phyloP scores from a whole-genome alignment of 2,797 vertebrate species.

The Apogon hyalosoma region DNA sequence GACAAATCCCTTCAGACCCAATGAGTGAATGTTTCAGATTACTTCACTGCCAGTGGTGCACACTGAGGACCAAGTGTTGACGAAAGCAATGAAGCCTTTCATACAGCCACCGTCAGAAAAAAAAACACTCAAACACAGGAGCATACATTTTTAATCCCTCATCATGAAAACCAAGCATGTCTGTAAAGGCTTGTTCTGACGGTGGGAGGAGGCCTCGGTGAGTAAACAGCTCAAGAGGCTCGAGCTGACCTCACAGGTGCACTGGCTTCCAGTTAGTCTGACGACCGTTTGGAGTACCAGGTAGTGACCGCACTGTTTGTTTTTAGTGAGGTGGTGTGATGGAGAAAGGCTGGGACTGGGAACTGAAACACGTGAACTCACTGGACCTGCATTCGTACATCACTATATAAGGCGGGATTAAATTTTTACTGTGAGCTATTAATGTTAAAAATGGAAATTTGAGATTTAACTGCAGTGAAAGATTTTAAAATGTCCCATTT shows the following conservation, averaged over 20 bases:
- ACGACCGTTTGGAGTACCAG: slow-evolving; percentile 30
- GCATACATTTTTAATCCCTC: slow-evolving; percentile 31
- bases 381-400: slow-evolving; percentile 24
- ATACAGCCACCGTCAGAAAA: slow-evolving; percentile 42
- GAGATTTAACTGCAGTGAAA: not conserved
- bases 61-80: slow-evolving; percentile 46
- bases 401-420: slow-evolving; percentile 4
- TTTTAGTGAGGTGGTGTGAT: slow-evolving; percentile 58
- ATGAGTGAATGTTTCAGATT: slow-evolving; percentile 12
- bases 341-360: slow-evolving; percentile 29
- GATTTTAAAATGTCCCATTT: not conserved
- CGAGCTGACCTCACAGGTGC: slow-evolving; percentile 39
- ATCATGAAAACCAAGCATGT: slow-evolving; percentile 42
- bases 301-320: slow-evolving; percentile 47
- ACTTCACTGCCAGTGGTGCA: slow-evolving; percentile 6
- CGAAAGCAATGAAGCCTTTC: slow-evolving; percentile 58
- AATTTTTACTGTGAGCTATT: slow-evolving; percentile 14
- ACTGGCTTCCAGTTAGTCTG: slow-evolving; percentile 44
- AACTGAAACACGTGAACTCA: slow-evolving; percentile 40
- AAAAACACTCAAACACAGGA: slow-evolving; percentile 29
- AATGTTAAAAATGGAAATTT: slow-evolving; percentile 7
- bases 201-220: slow-evolving; percentile 20
- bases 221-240: slow-evolving; percentile 28
- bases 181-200: slow-evolving; percentile 23
- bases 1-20: slow-evolving; percentile 6